Evolutionary conservation across 2,797 vertebrate species (phyloP).

Genomic region (Alectoris magna): DNA sequence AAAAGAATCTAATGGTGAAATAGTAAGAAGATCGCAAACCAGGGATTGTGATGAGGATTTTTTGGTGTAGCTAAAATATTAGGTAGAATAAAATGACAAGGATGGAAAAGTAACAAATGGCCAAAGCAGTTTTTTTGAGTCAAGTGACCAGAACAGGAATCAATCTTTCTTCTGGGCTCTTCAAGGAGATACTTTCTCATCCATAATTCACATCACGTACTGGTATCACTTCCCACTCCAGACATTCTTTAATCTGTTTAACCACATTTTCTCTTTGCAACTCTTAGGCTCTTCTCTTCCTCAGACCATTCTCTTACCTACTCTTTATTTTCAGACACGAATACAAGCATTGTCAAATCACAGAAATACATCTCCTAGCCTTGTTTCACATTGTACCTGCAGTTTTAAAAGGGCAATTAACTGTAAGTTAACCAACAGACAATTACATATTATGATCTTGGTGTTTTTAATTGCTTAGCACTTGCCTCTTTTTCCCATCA

Average conservation of each 20-base stretch:
- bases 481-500: not conserved
- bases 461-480: not conserved
- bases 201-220: not conserved
- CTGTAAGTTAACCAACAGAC: not conserved
- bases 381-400: not conserved
- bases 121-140: not conserved
- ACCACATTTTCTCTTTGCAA: not conserved
- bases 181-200: not conserved
- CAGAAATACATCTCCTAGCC: not conserved
- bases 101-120: not conserved
- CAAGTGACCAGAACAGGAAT: not conserved
- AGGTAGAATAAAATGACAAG: not conserved
- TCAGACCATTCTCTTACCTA: not conserved
- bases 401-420: not conserved
- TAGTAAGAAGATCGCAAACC: not conserved
- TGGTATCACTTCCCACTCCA: not conserved
- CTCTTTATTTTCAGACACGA: not conserved
- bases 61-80: not conserved
- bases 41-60: not conserved
- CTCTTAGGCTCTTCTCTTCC: not conserved
- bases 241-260: not conserved
- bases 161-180: not conserved
- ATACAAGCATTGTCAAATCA: not conserved
- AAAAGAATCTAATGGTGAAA: not conserved
- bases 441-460: not conserved